phyloP scores from a whole-genome alignment of 2,113 vertebrate species.

The Myrmecophaga tridactyla region DNA sequence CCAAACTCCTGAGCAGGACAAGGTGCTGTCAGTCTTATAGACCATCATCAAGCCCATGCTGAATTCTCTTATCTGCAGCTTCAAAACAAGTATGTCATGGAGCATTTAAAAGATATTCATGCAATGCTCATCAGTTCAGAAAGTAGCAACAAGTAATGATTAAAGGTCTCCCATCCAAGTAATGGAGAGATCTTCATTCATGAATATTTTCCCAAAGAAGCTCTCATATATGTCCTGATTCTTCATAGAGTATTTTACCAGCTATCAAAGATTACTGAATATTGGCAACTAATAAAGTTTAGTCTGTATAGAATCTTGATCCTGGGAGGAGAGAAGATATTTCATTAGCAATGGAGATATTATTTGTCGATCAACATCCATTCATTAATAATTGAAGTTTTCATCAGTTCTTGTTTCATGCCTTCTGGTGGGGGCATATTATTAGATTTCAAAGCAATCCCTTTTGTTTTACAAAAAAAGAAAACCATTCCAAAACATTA shows the following conservation, averaged over 20 bases:
- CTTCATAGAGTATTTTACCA: not conserved
- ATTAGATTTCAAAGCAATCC: not conserved
- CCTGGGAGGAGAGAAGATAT: not conserved
- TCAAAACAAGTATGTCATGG: constrained; percentile 27
- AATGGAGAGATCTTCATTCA: not conserved
- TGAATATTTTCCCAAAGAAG: not conserved
- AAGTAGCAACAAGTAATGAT: not conserved
- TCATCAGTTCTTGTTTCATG: not conserved
- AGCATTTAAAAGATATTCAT: not conserved
- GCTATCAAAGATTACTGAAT: not conserved
- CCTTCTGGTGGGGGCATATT: not conserved
- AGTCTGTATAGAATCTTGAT: not conserved
- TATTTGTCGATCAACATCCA: not conserved
- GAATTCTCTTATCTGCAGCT: constrained; percentile 46
- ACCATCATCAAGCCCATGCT: constrained; percentile 31
- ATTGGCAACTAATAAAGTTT: not conserved
- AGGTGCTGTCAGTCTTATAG: constrained; percentile 40
- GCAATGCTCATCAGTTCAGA: not conserved
- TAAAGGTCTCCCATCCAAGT: not conserved
- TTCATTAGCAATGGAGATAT: not conserved
- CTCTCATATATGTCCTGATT: not conserved
- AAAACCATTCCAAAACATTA: not conserved
- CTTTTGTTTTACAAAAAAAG: not conserved
- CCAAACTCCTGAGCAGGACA: constrained; percentile 29
- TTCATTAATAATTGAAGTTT: not conserved